Evolutionary conservation across 2,113 vertebrate species (phyloP).

Genomic region (Megaceryle torquata): DNA sequence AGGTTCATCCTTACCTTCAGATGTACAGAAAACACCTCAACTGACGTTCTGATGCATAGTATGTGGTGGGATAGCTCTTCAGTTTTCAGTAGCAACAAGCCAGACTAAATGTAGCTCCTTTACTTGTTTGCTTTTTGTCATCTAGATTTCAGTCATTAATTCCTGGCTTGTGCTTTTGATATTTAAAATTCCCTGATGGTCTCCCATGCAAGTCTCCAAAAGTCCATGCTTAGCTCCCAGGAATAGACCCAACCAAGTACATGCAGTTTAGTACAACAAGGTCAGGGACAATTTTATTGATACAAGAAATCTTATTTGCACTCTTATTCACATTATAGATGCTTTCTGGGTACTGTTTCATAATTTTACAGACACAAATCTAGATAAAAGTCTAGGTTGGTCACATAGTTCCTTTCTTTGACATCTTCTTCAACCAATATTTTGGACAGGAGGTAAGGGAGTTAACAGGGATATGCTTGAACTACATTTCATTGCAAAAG

Average conservation of each 20-base stretch:
- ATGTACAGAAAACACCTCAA: not conserved
- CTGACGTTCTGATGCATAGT: not conserved
- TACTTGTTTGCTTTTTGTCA: not conserved
- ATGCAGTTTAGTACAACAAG: not conserved
- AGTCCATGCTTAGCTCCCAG: not conserved
- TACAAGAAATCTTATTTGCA: not conserved
- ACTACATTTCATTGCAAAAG: not conserved
- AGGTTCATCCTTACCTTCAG: not conserved
- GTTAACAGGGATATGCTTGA: not conserved
- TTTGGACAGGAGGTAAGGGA: not conserved
- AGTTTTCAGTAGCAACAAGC: not conserved
- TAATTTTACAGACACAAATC: not conserved
- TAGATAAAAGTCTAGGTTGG: not conserved
- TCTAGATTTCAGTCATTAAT: not conserved
- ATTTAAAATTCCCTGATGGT: not conserved
- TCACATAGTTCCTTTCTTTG: not conserved
- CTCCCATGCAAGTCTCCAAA: not conserved
- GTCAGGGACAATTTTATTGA: not conserved
- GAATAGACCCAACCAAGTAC: fast-evolving
- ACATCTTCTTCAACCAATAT: not conserved
- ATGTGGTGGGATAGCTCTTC: not conserved
- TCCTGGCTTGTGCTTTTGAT: not conserved
- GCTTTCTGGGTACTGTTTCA: not conserved
- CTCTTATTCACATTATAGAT: not conserved
- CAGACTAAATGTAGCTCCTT: not conserved